Percentiles rank a stretch among this genome's conserved stretches.
Conservation (phyloP, 1,140 invertebrate species). For the Papilio polyxenes region DNA sequence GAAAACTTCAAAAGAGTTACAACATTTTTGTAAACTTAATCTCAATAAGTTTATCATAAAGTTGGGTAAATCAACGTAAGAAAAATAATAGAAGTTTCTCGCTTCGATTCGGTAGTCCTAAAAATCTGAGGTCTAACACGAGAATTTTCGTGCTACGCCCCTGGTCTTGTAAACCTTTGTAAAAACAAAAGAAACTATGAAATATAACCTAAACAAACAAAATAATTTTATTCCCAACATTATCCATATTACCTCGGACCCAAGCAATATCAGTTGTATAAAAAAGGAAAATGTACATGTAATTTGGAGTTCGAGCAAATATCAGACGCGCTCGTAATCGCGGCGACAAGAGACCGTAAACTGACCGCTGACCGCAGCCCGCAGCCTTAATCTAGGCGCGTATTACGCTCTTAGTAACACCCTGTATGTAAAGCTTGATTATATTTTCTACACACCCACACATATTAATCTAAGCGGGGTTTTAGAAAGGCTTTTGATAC, state of each 20-base stretch:
- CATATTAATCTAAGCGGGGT: slow-evolving; percentile 8
- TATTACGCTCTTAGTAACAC: slow-evolving; percentile 18
- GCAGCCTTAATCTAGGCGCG: slow-evolving; percentile 31
- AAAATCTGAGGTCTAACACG: neutral
- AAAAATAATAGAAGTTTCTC: too few relatives aligned
- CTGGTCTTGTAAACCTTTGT: neutral
- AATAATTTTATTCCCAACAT: neutral
- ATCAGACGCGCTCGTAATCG: slow-evolving; percentile 25
- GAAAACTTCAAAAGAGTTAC: neutral
- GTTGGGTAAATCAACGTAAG: too few relatives aligned
- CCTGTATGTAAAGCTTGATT: slow-evolving; percentile 12
- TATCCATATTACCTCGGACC: neutral
- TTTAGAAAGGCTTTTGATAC: slow-evolving; percentile 15
- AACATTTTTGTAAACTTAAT: too few relatives aligned
- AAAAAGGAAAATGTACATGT: slow-evolving; percentile 23
- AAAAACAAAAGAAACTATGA: neutral
- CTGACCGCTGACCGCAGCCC: slow-evolving; percentile 31
- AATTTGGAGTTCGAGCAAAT: slow-evolving; percentile 18
- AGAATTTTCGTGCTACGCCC: too few relatives aligned
- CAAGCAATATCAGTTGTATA: slow-evolving; percentile 1
- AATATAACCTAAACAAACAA: neutral
- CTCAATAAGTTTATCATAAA: too few relatives aligned
- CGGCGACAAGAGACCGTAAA: slow-evolving; percentile 29
- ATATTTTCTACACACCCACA: slow-evolving; percentile 28
- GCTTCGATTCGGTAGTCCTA: neutral